Percentiles rank a stretch among this genome's conserved stretches.
phyloP scores from a whole-genome alignment of 2,888 invertebrate species.

The Nymphalis c-album region DNA sequence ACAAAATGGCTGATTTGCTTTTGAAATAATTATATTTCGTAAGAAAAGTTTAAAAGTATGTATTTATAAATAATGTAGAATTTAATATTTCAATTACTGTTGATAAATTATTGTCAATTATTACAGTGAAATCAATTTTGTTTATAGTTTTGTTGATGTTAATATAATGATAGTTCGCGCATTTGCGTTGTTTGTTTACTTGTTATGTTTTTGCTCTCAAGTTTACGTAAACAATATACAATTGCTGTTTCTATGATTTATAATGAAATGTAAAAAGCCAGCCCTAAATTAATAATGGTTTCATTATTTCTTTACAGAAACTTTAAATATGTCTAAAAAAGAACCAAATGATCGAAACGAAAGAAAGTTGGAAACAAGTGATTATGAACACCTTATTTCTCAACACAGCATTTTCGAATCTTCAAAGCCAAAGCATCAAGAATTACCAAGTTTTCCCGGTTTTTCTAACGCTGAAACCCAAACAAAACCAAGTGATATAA shows the following conservation, averaged over 20 bases:
- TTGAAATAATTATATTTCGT: constrained; percentile 36
- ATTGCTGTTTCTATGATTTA: constrained; percentile 8
- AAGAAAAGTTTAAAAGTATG: constrained; percentile 30
- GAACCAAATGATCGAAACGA: constrained; percentile 74
- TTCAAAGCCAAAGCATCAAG: constrained; percentile 69
- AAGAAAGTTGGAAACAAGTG: constrained; percentile 74
- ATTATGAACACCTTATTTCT: constrained; percentile 76
- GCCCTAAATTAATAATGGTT: background rate
- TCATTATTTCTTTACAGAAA: constrained; percentile 41
- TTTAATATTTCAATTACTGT: background rate
- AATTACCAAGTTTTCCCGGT: constrained; percentile 76
- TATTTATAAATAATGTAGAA: constrained; percentile 9
- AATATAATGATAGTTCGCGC: constrained; percentile 49
- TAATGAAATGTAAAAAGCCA: constrained; percentile 1
- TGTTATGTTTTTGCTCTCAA: constrained; percentile 39
- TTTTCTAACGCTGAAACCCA: constrained; percentile 79
- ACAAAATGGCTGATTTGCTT: constrained; percentile 43
- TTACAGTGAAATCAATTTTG: background rate
- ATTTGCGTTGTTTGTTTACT: constrained; percentile 78
- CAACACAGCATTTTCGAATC: constrained; percentile 78
- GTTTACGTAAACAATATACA: constrained; percentile 28
- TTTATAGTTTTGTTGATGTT: constrained; percentile 28
- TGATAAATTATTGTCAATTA: background rate
- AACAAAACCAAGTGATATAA: constrained; percentile 74
- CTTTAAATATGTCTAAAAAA: constrained; percentile 74